Evolutionary conservation across 92 coral and sea anemone genomes (phyloP), one percentile per base, ranked within the genome.

Genomic region (Desmophyllum pertusum): DNA sequence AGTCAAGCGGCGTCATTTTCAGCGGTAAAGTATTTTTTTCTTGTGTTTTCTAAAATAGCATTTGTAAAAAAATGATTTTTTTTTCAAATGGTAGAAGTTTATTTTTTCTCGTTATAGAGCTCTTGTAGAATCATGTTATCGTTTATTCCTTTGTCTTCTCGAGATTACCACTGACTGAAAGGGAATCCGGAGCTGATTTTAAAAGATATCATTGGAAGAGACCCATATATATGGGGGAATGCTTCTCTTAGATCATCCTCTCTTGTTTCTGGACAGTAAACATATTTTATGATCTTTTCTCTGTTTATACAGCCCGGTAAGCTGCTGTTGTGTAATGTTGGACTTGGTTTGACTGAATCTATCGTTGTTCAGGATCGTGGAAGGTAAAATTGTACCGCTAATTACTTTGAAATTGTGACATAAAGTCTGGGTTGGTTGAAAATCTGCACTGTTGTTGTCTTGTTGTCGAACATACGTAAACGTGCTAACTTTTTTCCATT

Each of bases 291-390:
- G 63, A 40, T 29, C 1, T 48, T 14, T 59, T 52, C 27, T 41
- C 23, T 66, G 69, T 42, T 15, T 21, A 46, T 41, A 23, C 79
- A 93, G 98, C 79, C 95, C 5, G 98, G 98, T n/a, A 93, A 93
- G 69, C 86, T 93, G 30, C 85, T 93, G 37, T 81, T 93, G 46
- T 94, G 87, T 25, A 93, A 91, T 46, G 95, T 93, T 19, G 94
- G 93, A 11, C 87, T 93, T n/a, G 98, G 98, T 38, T 63, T 86
- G 65, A 93, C 93, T 5, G 98, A 93, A 29, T 90, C 93, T 29
- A 87, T 90, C 8, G 88, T 84, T 61, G 90, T 80, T 15, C 93
- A 81, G 55, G 93, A 93, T 59, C 90, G 87, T 25, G 81, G 77
- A 61, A 85, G 95, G 95, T 92, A 77, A 62, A 75, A 10, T 64